These are phyloP conservation scores for Malthinus seriepunctatus DNA, from an alignment of 2,888 invertebrate species.

Conservation along the genomic window DNA sequence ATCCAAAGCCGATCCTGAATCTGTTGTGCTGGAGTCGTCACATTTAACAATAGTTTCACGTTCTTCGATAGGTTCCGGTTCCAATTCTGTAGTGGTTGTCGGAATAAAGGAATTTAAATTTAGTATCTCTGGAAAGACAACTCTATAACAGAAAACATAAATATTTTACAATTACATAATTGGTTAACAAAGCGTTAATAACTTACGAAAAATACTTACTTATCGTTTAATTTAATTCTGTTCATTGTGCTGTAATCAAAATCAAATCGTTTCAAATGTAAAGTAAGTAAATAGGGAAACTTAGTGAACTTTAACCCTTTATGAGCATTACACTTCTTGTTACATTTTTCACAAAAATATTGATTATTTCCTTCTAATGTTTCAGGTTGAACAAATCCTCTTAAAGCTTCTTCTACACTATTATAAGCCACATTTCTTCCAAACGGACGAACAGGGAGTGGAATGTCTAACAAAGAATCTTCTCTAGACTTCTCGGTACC, in stretches of 20 bases:
- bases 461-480: conserved; percentile 85
- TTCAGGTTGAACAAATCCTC: conserved; percentile 84
- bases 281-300: conserved; percentile 83
- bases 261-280: conserved; percentile 88
- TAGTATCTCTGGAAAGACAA: conserved; percentile 78
- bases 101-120: conserved; percentile 76
- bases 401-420: conserved; percentile 79
- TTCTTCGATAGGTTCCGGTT: conserved; percentile 54
- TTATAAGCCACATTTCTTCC: conserved; percentile 76
- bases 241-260: conserved; percentile 85
- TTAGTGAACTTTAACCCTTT: conserved; percentile 86
- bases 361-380: conserved; percentile 82
- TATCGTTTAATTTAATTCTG: conserved; percentile 85
- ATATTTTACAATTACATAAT: too few relatives aligned
- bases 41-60: conserved; percentile 56
- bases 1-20: conserved; percentile 69
- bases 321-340: conserved; percentile 85
- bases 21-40: conserved; percentile 71
- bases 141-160: conserved; percentile 57
- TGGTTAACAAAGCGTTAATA: not conserved
- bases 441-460: conserved; percentile 82
- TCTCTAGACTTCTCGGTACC: conserved; percentile 79
- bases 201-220: conserved; percentile 55
- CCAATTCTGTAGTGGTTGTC: conserved; percentile 43
- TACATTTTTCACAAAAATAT: conserved; percentile 84